Base-by-base conservation (phyloP, 2,797 vertebrate species). In the Gadopsis bispinosus region DNA sequence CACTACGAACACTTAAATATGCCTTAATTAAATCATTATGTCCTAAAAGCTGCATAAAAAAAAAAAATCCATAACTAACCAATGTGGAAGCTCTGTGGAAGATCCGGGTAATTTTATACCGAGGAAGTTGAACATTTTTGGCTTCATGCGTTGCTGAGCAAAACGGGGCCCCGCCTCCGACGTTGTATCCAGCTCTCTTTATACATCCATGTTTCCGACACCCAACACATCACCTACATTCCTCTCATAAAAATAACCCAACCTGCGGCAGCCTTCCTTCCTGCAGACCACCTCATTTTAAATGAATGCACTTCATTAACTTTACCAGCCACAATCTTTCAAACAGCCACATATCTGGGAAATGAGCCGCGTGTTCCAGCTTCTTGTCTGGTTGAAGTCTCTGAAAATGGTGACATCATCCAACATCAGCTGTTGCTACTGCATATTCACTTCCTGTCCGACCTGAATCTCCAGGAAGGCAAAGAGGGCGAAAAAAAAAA, bases 371-470 rank as follows among this genome's bases (percentile, higher is more conserved):
- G 16, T 13, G 20, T 35, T 61, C 33, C 33, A 35, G 53, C 61
- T 74, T 59, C 58, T 16, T 3, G 39, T 62, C 63, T 75, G 51
- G 37, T 69, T 75, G 62, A 55, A 64, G 43, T 56, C 55, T 69
- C 50, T 69, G 13, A 73, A 63, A 67, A 22, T 19, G 8, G n/a
- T 83, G 72, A 76, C 62, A 54, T 64, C 63, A 50, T 61, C 63
- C 41, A 41, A 61, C 58, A 58, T 79, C 81, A 80, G 70, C 48
- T 80, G 72, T 33, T 80, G 48, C 56, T 63, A 61, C 61, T 80
- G 20, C 62, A 31, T 60, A 54, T 39, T 48, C 33, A 45, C 33
- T 17, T 7, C 19, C 51, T 35, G 47, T 50, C 54, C 53, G 65
- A 79, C 35, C 43, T 65, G 16, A 60, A 50, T 39, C 48, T 45